Conservation (phyloP, 1,140 invertebrate species). For the Hycleus cichorii region DNA sequence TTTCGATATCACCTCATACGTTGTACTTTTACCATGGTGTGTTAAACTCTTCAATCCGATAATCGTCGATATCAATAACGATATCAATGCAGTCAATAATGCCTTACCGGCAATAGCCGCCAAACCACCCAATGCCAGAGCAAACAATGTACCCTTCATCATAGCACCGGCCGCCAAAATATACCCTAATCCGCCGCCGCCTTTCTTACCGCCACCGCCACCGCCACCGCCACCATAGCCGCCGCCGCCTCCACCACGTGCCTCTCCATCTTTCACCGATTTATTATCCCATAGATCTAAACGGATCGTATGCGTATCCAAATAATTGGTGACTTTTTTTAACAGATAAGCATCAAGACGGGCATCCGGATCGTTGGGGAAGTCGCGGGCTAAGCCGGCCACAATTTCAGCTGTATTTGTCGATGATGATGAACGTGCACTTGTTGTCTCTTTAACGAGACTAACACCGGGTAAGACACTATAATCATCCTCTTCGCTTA, state of each 20-base stretch:
- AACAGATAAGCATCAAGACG: constrained; percentile 66
- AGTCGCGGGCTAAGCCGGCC: constrained; percentile 61
- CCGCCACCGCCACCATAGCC: constrained; percentile 44
- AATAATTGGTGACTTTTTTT: constrained; percentile 60
- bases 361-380: constrained; percentile 66
- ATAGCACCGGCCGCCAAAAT: constrained; percentile 52
- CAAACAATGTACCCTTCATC: constrained; percentile 67
- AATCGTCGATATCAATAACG: constrained; percentile 66
- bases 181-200: constrained; percentile 50
- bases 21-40: constrained; percentile 61
- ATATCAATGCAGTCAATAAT: constrained; percentile 72
- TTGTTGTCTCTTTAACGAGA: constrained; percentile 58
- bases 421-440: constrained; percentile 45
- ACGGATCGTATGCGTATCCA: constrained; percentile 64
- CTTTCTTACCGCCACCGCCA: constrained; percentile 47
- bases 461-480: constrained; percentile 62
- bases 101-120: constrained; percentile 75
- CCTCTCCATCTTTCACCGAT: constrained; percentile 39
- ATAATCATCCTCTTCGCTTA: constrained; percentile 56
- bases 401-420: constrained; percentile 58
- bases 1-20: constrained; percentile 76
- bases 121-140: constrained; percentile 64
- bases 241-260: constrained; percentile 42
- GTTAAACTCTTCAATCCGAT: constrained; percentile 66
- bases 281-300: constrained; percentile 61